A percentile compares a stretch with the other conserved stretches of the same genome.
These are phyloP conservation scores for Aurelia aurita complex sp. Pacific DNA, from an alignment of 30 jellyfish, hydroid and myxozoan genomes.

Conservation along the genomic window DNA sequence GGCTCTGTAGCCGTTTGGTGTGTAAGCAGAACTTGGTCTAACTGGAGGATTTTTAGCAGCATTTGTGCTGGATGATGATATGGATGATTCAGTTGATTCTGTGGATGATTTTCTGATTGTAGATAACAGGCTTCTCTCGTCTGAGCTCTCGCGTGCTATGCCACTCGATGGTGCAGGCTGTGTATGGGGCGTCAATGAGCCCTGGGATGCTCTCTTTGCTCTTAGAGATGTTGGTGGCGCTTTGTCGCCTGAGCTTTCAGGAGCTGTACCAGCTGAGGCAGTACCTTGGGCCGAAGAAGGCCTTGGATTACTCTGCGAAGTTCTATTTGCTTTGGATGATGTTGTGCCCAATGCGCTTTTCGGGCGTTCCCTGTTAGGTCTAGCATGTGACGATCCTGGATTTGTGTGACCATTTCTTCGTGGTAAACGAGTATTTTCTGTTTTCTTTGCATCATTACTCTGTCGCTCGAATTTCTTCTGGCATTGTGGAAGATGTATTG, in stretches of 20 bases:
- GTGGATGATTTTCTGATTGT: neutral
- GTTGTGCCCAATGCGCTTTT: neutral
- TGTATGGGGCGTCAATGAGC: neutral
- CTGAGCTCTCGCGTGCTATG: neutral
- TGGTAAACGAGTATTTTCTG: neutral
- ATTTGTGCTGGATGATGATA: neutral
- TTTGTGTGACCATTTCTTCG: neutral
- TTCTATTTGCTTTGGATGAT: neutral
- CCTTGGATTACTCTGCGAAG: neutral
- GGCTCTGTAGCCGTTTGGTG: constrained; percentile 3
- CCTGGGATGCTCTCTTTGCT: neutral
- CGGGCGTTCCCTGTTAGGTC: neutral
- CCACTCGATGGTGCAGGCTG: neutral
- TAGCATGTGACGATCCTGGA: neutral
- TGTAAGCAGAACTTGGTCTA: neutral
- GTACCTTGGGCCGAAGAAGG: neutral
- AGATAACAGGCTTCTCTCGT: constrained; percentile 1
- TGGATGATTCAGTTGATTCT: neutral
- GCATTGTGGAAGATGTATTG: constrained; percentile 78
- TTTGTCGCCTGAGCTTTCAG: neutral
- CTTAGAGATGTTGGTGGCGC: neutral
- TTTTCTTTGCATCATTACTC: constrained; percentile 4
- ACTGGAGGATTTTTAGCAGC: neutral
- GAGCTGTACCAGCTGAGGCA: neutral
- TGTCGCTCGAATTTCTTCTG: constrained; percentile 42